Base-by-base conservation (phyloP, 2,113 vertebrate species). In the Rhinolophus sinicus region DNA sequence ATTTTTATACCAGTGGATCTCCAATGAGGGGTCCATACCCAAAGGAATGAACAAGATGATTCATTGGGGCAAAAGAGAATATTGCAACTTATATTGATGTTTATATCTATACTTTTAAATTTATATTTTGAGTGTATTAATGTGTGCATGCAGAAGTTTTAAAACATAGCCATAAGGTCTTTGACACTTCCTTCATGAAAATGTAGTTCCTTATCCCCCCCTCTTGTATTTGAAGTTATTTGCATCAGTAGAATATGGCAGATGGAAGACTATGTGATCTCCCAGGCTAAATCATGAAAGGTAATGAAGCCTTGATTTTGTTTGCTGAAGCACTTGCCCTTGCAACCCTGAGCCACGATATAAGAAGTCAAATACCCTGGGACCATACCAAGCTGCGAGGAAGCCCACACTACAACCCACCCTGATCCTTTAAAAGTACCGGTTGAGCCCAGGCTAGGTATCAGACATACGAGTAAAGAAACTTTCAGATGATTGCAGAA, bases 31-130 rank as follows among this genome's bases (percentile, higher is more conserved):
- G 56, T 58, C 4, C 26, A 6, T 30, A 77, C 21, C 30, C 22
- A 67, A 65, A 90, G 28, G 24, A 92, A 70, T 30, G 24, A 87
- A 14, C 56, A 75, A 81, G 52, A 26, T 80, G 33, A 90, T 69
- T 65, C 52, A 56, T 33, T 58, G 73, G 22, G 44, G 8, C 22
- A 88, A 94, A 69, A 30, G 21, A 73, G 75, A 89, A 28, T 67
- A 35, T 44, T 65, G 22, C 13, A 86, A 12, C 11, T 77, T 90
- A 69, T 21, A 56, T 22, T 65, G 62, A 65, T 60, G 35, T 9
- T 90, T 76, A 86, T 35, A 83, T 83, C 75, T 60, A 77, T 84
- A 26, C 54, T 77, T 87, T 92, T 30, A 84, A 93, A 54, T 50
- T 30, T 78, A 77, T 50, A 13, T 73, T 82, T 84, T 92, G 16